Conservation (phyloP, 2,113 vertebrate species). For the Murina feae region DNA sequence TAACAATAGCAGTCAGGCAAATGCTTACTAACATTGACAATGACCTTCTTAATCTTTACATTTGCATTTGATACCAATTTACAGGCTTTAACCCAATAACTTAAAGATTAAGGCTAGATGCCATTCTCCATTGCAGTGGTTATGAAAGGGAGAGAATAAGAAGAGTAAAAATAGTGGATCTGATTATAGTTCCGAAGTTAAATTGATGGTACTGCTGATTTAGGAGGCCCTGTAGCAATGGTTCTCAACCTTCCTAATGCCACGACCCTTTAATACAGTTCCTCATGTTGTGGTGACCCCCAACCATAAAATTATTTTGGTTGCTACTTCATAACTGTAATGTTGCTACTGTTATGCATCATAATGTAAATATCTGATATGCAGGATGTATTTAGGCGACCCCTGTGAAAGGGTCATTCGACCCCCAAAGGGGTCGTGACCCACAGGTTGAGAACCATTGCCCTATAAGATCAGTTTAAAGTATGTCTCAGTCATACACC, state of each 20-base stretch:
- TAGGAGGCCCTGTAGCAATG: neutral
- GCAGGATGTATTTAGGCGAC: too few species aligned
- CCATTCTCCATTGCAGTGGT: neutral
- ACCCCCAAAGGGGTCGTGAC: too few species aligned
- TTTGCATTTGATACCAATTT: conserved; percentile 71
- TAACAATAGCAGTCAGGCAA: conserved; percentile 22
- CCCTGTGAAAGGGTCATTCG: too few species aligned
- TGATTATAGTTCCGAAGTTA: conserved; percentile 13
- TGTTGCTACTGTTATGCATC: too few species aligned
- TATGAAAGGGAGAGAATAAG: conserved; percentile 33
- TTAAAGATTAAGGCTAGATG: conserved; percentile 67
- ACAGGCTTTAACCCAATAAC: conserved; percentile 49
- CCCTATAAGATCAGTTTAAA: neutral
- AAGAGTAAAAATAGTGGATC: conserved; percentile 16
- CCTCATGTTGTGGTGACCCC: too few species aligned
- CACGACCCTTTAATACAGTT: too few species aligned
- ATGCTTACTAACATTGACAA: conserved; percentile 50
- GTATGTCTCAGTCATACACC: neutral
- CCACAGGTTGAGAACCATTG: too few species aligned
- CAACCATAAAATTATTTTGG: too few species aligned
- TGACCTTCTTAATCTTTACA: conserved; percentile 69
- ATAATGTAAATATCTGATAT: too few species aligned
- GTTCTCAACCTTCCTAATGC: too few species aligned
- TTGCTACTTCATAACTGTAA: too few species aligned
- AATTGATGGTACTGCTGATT: conserved; percentile 30